phyloP scores from a whole-genome alignment of 2,888 invertebrate species.

The Ennomos quercinarius region DNA sequence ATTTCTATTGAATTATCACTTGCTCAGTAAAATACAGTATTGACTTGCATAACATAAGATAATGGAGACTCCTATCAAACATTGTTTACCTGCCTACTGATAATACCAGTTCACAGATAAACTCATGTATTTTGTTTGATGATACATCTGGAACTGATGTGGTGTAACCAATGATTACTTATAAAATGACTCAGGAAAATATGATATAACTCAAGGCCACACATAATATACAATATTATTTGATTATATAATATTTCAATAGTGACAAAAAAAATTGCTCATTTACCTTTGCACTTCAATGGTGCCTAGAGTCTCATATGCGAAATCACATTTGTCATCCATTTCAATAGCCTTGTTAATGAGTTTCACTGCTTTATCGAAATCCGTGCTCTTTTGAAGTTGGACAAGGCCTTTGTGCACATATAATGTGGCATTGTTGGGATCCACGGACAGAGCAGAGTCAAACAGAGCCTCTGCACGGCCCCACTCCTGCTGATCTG shows the following conservation, averaged over 20 bases:
- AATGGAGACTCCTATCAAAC: conserved; percentile 28
- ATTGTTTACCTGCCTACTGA: conserved; percentile 41
- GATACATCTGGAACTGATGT: conserved; percentile 12
- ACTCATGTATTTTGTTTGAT: conserved; percentile 10
- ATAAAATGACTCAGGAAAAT: conserved; percentile 20
- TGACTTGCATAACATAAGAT: conserved; percentile 20
- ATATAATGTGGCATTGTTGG: conserved; percentile 93
- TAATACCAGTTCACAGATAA: conserved; percentile 35
- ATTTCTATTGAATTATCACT: too few species aligned
- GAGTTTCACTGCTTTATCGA: conserved; percentile 90
- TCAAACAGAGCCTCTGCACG: conserved; percentile 93
- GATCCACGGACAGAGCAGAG: conserved; percentile 92
- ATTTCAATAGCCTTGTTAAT: conserved; percentile 93
- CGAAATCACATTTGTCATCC: conserved; percentile 97
- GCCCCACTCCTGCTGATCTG: conserved; percentile 93
- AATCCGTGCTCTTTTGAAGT: conserved; percentile 94
- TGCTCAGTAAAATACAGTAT: conserved; percentile 8
- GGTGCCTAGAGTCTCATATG: conserved; percentile 97
- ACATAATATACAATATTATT: conserved; percentile 14
- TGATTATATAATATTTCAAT: conserved; percentile 13
- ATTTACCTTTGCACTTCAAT: conserved; percentile 95
- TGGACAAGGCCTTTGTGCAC: conserved; percentile 95
- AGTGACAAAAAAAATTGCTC: neutral
- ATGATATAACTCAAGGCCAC: conserved; percentile 21
- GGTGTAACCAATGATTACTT: conserved; percentile 13